A percentile compares a stretch with the other conserved stretches of the same genome.
phyloP scores from a whole-genome alignment of 2,888 invertebrate genomes.

The Heteromyza rotundicornis region DNA sequence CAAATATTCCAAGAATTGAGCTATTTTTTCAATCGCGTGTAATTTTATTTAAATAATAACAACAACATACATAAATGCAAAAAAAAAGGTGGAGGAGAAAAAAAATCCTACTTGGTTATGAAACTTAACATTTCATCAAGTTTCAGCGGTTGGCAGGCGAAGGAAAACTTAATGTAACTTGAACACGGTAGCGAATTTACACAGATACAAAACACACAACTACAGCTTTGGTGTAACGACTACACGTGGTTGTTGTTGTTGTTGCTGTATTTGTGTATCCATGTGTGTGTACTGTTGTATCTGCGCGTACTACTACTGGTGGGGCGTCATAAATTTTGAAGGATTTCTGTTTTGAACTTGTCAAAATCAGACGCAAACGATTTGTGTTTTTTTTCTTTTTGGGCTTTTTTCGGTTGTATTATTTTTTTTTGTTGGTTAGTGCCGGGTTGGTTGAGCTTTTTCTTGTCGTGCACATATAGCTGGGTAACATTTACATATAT shows the following conservation, averaged over 20 bases:
- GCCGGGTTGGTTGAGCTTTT: slow-evolving; percentile 20
- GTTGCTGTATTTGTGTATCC: slow-evolving; percentile 5
- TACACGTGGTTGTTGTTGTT: slow-evolving; percentile 15
- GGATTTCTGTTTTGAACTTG: slow-evolving; percentile 61
- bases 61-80: slow-evolving; percentile 4
- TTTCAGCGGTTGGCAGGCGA: not conserved
- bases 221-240: too few relatives aligned
- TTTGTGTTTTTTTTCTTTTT: not conserved
- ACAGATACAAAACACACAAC: slow-evolving; percentile 14
- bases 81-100: slow-evolving; percentile 10
- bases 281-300: not conserved
- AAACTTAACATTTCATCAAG: slow-evolving; percentile 4
- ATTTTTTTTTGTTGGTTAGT: slow-evolving; percentile 18
- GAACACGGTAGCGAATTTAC: slow-evolving; percentile 32
- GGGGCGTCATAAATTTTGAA: slow-evolving; percentile 53
- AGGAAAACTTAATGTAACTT: slow-evolving; percentile 48
- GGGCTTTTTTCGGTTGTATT: slow-evolving; percentile 26
- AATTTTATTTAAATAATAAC: slow-evolving; percentile 20
- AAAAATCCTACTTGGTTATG: not conserved
- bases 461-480: not conserved
- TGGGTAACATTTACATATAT: slow-evolving; percentile 7
- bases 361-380: slow-evolving; percentile 54
- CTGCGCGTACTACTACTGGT: slow-evolving; percentile 7
- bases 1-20: not conserved
- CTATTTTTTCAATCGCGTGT: slow-evolving; percentile 21